A percentile compares a stretch with the other conserved stretches of the same genome.
These are phyloP conservation scores for Phylloscopus collybita DNA, from an alignment of 2,797 vertebrate genomes.

Conservation along the genomic window DNA sequence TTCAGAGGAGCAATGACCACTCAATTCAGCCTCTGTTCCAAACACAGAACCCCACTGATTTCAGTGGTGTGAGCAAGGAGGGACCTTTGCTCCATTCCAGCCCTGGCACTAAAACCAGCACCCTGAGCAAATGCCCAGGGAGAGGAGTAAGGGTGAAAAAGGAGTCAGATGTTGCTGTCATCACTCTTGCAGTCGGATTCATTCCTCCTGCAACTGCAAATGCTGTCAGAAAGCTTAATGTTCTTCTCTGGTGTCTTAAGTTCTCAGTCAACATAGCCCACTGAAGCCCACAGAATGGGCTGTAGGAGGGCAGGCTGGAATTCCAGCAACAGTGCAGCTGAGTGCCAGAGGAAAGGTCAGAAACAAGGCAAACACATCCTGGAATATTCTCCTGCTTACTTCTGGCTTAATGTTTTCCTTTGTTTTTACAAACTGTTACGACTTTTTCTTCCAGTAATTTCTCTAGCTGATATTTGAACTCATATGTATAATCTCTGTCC, in stretches of 20 bases:
- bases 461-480: not conserved
- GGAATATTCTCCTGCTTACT: not conserved
- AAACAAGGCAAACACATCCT: not conserved
- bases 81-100: not conserved
- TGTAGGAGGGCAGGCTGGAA: not conserved
- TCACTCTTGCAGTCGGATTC: not conserved
- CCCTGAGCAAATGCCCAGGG: not conserved
- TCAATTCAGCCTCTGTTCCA: not conserved
- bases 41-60: not conserved
- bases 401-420: not conserved
- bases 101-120: not conserved
- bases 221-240: not conserved
- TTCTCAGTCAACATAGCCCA: not conserved
- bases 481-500: not conserved
- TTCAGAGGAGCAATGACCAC: not conserved
- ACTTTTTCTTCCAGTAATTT: not conserved
- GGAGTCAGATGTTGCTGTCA: not conserved
- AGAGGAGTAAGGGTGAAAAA: not conserved
- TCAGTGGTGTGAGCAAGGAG: not conserved
- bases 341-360: not conserved
- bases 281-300: not conserved
- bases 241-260: not conserved
- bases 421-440: not conserved
- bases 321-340: not conserved
- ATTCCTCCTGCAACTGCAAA: not conserved